Conservation (phyloP, 2,888 invertebrate genomes). For the Mesorhabditis spiculigera region DNA sequence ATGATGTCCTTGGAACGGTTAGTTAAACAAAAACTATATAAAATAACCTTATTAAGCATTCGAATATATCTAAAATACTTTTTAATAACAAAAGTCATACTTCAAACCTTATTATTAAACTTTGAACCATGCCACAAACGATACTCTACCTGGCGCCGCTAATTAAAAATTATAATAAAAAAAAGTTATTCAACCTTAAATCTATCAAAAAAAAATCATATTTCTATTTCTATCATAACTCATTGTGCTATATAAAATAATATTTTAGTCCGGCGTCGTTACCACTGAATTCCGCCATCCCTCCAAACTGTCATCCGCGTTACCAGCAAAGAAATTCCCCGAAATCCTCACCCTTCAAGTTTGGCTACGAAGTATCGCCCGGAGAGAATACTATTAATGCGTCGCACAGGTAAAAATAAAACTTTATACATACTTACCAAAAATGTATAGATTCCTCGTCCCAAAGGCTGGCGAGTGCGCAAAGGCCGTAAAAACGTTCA, state of each 20-base stretch:
- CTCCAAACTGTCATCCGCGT: conserved; percentile 90
- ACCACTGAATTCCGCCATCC: conserved; percentile 82
- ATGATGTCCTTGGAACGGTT: conserved; percentile 29
- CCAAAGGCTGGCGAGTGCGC: conserved; percentile 57
- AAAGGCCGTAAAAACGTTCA: conserved; percentile 54
- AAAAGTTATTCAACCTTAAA: too few species aligned
- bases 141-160: too few species aligned
- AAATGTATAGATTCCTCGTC: conserved; percentile 39
- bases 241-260: not conserved
- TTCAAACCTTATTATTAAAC: too few species aligned
- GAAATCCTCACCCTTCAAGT: conserved; percentile 87
- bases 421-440: not conserved
- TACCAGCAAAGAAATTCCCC: conserved; percentile 88
- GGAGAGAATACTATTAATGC: conserved; percentile 49
- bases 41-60: too few species aligned
- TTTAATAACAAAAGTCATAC: too few species aligned
- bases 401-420: conserved; percentile 33
- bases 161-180: too few species aligned
- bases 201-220: too few species aligned
- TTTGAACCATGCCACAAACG: too few species aligned
- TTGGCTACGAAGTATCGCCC: conserved; percentile 50
- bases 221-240: too few species aligned
- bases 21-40: not conserved
- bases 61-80: too few species aligned
- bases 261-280: conserved; percentile 68